Conservation (phyloP, 1,140 invertebrate genomes). For the Bombus fervidus region DNA sequence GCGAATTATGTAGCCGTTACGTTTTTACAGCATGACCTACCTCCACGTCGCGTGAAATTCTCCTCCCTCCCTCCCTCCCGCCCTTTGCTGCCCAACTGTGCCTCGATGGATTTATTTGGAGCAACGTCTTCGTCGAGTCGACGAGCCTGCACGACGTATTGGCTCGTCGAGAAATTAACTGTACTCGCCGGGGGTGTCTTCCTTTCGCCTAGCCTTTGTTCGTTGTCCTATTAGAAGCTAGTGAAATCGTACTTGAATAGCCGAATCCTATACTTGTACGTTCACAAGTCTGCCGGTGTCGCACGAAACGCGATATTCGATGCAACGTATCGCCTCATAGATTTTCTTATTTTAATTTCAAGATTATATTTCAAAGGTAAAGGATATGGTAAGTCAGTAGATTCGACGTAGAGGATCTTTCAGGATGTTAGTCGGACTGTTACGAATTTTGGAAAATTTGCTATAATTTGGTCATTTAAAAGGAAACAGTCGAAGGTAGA, state of each 20-base stretch:
- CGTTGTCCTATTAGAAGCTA: not conserved
- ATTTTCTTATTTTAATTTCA: too few species aligned
- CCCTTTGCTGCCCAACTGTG: too few species aligned
- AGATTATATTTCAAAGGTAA: too few species aligned
- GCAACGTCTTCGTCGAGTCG: not conserved
- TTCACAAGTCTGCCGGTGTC: too few species aligned
- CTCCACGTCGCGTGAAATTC: slow-evolving; percentile 43
- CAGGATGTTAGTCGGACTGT: too few species aligned
- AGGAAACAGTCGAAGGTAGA: too few species aligned
- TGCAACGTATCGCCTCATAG: too few species aligned
- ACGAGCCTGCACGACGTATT: not conserved
- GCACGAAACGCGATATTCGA: too few species aligned
- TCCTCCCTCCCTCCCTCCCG: not conserved
- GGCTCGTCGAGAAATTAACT: not conserved
- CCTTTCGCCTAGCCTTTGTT: not conserved
- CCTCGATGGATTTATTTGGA: slow-evolving; percentile 29
- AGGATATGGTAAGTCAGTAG: too few species aligned
- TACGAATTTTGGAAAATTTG: too few species aligned
- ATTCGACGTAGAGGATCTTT: too few species aligned
- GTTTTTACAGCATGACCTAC: slow-evolving; percentile 65
- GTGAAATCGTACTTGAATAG: not conserved
- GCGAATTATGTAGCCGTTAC: slow-evolving; percentile 57
- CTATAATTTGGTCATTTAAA: too few species aligned
- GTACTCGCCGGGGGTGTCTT: not conserved
- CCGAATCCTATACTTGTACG: not conserved